A percentile compares a stretch with the other conserved stretches of the same genome.
Evolutionary conservation across 1,140 invertebrate species (phyloP).

Genomic region (Papilio helenus): DNA sequence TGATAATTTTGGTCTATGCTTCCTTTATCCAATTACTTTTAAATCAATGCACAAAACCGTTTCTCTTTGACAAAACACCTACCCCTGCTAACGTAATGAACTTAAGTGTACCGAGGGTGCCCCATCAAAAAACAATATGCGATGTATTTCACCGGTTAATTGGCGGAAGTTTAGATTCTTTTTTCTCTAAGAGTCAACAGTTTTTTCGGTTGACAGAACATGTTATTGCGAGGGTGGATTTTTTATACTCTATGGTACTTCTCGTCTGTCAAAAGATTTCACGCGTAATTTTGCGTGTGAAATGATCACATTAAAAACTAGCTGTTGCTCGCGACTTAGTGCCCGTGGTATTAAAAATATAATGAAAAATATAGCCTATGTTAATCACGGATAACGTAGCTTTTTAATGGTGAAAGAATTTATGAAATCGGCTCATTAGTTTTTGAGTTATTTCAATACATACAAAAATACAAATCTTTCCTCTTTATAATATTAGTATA

Average conservation of each 20-base stretch:
- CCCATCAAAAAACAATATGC: conserved; percentile 35
- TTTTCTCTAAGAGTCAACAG: conserved; percentile 45
- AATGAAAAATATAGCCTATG: too few relatives aligned
- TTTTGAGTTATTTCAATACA: too few relatives aligned
- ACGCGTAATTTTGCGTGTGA: conserved; percentile 11
- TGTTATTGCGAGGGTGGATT: neutral
- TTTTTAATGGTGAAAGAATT: too few relatives aligned
- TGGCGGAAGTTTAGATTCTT: conserved; percentile 51
- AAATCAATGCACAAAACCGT: neutral
- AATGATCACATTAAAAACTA: neutral
- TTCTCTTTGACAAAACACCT: neutral
- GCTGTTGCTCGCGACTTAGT: too few relatives aligned
- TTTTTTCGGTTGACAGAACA: conserved; percentile 45
- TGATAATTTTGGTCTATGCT: neutral
- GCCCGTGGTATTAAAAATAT: too few relatives aligned
- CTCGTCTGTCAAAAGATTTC: conserved; percentile 23
- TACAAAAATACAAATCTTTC: too few relatives aligned
- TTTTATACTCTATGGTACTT: conserved; percentile 11
- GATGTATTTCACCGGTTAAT: conserved; percentile 41
- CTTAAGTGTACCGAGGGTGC: neutral
- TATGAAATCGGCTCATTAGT: too few relatives aligned
- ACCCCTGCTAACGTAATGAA: neutral
- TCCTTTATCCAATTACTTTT: neutral
- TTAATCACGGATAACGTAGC: too few relatives aligned
- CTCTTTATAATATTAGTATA: too few relatives aligned